These are phyloP conservation scores for Buphagus erythrorhynchus DNA, from an alignment of 2,797 vertebrate genomes.

Conservation along the genomic window DNA sequence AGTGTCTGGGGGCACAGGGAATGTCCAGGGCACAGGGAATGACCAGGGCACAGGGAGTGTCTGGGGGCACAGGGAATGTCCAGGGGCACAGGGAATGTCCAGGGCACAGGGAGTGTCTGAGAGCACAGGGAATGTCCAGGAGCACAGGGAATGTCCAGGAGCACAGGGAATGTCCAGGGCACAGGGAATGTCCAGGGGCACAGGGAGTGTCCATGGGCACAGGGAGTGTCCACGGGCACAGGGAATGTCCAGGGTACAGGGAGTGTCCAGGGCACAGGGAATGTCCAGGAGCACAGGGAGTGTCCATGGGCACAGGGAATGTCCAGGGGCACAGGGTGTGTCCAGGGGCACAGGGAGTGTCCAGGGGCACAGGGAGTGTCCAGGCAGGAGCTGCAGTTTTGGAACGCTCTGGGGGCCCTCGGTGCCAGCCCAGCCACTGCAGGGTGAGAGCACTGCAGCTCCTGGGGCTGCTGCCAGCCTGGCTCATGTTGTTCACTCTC, in stretches of 20 bases:
- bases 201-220: too few species aligned
- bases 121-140: fast-evolving
- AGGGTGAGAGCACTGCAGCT: not conserved
- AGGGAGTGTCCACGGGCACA: too few species aligned
- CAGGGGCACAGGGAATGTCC: too few species aligned
- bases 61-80: too few species aligned
- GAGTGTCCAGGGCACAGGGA: not conserved
- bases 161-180: not conserved
- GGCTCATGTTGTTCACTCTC: not conserved
- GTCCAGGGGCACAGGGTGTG: not conserved
- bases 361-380: fast-evolving
- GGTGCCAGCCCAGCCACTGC: not conserved
- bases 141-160: fast-evolving
- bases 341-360: fast-evolving
- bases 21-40: too few species aligned
- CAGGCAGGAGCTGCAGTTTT: not conserved
- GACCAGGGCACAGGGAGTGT: not conserved
- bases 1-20: too few species aligned
- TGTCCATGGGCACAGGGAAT: not conserved
- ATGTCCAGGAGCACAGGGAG: not conserved
- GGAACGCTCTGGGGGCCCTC: not conserved
- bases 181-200: not conserved
- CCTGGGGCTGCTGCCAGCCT: not conserved
- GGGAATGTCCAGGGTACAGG: too few species aligned
- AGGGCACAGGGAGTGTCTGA: not conserved